These are phyloP conservation scores for Psylliodes chrysocephalus DNA, from an alignment of 2,888 invertebrate genomes.

Conservation along the genomic window DNA sequence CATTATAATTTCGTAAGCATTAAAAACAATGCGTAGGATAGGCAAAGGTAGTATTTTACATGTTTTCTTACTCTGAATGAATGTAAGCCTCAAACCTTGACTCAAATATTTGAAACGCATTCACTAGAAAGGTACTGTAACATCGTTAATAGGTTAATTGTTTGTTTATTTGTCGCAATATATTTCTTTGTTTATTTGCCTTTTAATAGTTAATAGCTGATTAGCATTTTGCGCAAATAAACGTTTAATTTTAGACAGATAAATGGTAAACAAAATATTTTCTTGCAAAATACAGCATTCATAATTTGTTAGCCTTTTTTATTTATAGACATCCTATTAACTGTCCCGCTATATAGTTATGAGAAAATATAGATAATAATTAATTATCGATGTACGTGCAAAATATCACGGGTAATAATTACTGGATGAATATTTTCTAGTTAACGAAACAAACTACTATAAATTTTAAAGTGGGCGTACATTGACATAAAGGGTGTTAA, in stretches of 20 bases:
- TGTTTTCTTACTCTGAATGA: conserved; percentile 7
- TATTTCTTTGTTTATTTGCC: conserved; percentile 3
- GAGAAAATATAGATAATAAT: too few relatives aligned
- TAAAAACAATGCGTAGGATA: conserved; percentile 30
- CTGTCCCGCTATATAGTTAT: too few relatives aligned
- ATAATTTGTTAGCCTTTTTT: too few relatives aligned
- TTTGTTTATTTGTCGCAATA: conserved; percentile 13
- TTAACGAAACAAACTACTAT: too few relatives aligned
- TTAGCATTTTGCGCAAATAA: conserved; percentile 6
- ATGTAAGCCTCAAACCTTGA: conserved; percentile 20
- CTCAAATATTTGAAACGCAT: conserved; percentile 21
- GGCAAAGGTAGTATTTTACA: conserved; percentile 23
- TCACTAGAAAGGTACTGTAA: conserved; percentile 20
- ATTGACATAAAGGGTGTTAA: too few relatives aligned
- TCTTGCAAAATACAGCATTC: too few relatives aligned
- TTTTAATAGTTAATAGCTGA: conserved; percentile 1
- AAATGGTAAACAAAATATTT: too few relatives aligned
- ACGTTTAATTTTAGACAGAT: neutral
- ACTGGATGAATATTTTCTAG: too few relatives aligned
- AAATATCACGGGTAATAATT: too few relatives aligned
- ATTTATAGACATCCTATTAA: too few relatives aligned
- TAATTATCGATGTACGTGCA: too few relatives aligned
- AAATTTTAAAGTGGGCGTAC: too few relatives aligned
- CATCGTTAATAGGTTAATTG: conserved; percentile 23
- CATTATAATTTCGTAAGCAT: conserved; percentile 14